Conservation (phyloP, 2,888 invertebrate genomes). For the Netelia virgata region DNA sequence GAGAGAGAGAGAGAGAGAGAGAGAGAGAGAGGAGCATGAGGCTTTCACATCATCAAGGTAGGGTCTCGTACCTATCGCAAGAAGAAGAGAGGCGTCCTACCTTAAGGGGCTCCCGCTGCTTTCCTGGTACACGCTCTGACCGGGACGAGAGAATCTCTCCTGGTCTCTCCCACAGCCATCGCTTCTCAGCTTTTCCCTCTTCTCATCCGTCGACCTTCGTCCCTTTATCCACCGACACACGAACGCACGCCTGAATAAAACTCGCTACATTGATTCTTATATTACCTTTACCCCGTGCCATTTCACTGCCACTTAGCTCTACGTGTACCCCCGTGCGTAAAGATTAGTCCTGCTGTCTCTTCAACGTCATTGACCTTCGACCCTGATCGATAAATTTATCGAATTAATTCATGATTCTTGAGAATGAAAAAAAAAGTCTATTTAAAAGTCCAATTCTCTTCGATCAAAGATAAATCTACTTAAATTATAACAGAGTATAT, state of each 20-base stretch:
- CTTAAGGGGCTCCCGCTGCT: slow-evolving; percentile 77
- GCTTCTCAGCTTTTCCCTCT: slow-evolving; percentile 36
- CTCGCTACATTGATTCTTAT: slow-evolving; percentile 57
- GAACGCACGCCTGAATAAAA: slow-evolving; percentile 32
- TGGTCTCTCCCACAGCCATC: slow-evolving; percentile 50
- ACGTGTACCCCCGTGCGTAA: slow-evolving; percentile 57
- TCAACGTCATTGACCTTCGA: background rate
- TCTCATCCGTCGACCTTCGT: slow-evolving; percentile 59
- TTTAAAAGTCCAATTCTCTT: too few species aligned
- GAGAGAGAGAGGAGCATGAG: slow-evolving; percentile 23
- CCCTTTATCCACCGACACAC: slow-evolving; percentile 46
- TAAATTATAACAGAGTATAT: too few species aligned
- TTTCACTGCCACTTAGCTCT: slow-evolving; percentile 39
- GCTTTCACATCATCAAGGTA: slow-evolving; percentile 62
- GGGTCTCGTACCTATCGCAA: slow-evolving; percentile 52
- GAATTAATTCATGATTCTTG: background rate
- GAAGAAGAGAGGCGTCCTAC: slow-evolving; percentile 74
- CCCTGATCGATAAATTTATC: background rate
- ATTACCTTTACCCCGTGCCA: slow-evolving; percentile 40
- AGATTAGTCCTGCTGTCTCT: slow-evolving; percentile 10
- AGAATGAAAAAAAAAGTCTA: too few species aligned
- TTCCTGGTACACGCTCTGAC: slow-evolving; percentile 73
- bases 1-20: slow-evolving; percentile 18
- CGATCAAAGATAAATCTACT: too few species aligned
- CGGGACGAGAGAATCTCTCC: slow-evolving; percentile 71